These are phyloP conservation scores for Ormyrus nitidulus DNA, from an alignment of 2,888 invertebrate genomes.

Conservation along the genomic window DNA sequence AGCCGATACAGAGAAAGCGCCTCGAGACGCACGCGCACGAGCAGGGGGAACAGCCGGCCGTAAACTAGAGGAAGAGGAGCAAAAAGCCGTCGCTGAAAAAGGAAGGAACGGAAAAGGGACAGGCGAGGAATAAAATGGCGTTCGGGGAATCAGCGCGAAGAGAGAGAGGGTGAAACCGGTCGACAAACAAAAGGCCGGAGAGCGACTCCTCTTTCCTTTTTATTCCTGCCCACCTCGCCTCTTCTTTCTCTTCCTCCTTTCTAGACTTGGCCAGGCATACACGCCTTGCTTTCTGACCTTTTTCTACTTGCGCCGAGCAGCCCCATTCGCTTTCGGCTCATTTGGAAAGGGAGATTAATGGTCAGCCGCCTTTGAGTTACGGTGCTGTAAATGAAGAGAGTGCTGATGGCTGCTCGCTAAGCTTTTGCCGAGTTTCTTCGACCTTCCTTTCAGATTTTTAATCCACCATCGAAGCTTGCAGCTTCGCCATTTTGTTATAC, in stretches of 20 bases:
- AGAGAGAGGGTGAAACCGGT: constrained; percentile 56
- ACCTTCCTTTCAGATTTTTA: too few species aligned
- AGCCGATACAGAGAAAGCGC: constrained; percentile 17
- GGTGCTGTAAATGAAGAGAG: too few species aligned
- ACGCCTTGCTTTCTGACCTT: background rate
- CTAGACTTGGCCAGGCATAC: too few species aligned
- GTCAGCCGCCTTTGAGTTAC: too few species aligned
- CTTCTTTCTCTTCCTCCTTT: background rate
- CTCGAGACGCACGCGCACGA: background rate
- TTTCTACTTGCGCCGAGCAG: background rate
- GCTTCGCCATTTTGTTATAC: too few species aligned
- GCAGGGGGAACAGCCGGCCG: background rate
- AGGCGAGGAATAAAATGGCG: constrained; percentile 43
- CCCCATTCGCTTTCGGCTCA: background rate
- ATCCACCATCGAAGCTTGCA: too few species aligned
- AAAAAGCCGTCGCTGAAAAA: constrained; percentile 41
- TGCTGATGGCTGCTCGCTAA: too few species aligned
- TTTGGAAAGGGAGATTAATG: too few species aligned
- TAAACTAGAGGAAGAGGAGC: background rate
- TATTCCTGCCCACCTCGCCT: background rate
- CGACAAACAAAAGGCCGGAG: constrained; percentile 51
- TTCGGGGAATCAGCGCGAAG: constrained; percentile 46
- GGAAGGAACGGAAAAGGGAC: constrained; percentile 43
- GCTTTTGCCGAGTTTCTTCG: too few species aligned
- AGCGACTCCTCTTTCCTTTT: constrained; percentile 21